A percentile compares a stretch with the other conserved stretches of the same genome.
phyloP scores from a whole-genome alignment of 2,113 vertebrate species.

The Hypanus sabinus region DNA sequence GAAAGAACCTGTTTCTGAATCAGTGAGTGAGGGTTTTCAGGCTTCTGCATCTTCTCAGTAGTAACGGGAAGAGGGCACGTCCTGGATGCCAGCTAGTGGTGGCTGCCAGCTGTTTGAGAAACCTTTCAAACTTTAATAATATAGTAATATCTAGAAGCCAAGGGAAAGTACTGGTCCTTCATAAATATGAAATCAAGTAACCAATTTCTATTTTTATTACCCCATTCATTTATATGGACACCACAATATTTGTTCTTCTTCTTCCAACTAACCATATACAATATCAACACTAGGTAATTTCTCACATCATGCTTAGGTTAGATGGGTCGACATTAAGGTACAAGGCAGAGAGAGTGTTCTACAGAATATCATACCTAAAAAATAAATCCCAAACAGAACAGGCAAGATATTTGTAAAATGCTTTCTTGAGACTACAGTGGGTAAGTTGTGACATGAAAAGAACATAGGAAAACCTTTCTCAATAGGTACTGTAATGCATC shows the following conservation, averaged over 20 bases:
- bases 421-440: neutral
- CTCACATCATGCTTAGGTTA: neutral
- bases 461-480: neutral
- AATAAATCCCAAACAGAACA: neutral
- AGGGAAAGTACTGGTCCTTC: neutral
- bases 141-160: neutral
- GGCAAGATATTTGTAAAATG: neutral
- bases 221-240: neutral
- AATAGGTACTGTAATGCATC: neutral
- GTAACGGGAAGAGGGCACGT: too few relatives aligned
- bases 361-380: neutral
- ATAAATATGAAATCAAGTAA: neutral
- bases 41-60: too few relatives aligned
- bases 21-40: too few relatives aligned
- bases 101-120: too few relatives aligned
- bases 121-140: neutral
- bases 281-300: neutral
- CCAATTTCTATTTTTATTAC: neutral
- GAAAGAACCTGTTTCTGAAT: too few relatives aligned
- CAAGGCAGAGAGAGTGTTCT: neutral
- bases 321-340: neutral
- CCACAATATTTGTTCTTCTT: neutral
- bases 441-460: neutral
- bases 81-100: too few relatives aligned
- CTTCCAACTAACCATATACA: neutral